phyloP scores from a whole-genome alignment of 1,140 invertebrate genomes.

The Drosophila insularis region DNA sequence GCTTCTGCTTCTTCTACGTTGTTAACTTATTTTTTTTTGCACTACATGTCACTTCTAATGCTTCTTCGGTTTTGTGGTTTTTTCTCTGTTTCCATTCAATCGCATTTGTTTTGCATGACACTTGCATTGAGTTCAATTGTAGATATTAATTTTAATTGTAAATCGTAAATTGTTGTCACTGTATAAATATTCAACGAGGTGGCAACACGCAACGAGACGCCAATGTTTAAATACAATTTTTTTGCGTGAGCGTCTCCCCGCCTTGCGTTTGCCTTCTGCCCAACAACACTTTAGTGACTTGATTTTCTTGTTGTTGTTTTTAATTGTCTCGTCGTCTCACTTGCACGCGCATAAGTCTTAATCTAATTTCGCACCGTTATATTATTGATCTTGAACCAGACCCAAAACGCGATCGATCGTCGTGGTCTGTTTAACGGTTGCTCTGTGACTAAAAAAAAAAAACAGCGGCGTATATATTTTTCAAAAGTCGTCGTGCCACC shows the following conservation, averaged over 20 bases:
- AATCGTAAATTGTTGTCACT: slow-evolving; percentile 16
- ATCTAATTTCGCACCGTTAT: slow-evolving; percentile 62
- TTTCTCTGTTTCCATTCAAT: slow-evolving; percentile 11
- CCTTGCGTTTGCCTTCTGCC: slow-evolving; percentile 10
- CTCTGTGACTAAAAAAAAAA: slow-evolving; percentile 61
- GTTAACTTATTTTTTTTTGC: background rate
- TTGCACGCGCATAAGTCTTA: slow-evolving; percentile 41
- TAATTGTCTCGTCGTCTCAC: slow-evolving; percentile 34
- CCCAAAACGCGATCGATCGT: slow-evolving; percentile 22
- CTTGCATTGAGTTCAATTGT: slow-evolving; percentile 55
- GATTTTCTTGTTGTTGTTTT: slow-evolving; percentile 23
- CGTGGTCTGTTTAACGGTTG: slow-evolving; percentile 36
- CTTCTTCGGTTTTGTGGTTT: slow-evolving; percentile 16
- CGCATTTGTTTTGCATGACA: slow-evolving; percentile 27
- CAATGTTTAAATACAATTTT: slow-evolving; percentile 28
- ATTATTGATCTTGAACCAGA: slow-evolving; percentile 60
- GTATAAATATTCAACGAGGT: slow-evolving; percentile 46
- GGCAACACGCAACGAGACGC: slow-evolving; percentile 13
- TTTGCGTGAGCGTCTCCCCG: slow-evolving; percentile 6
- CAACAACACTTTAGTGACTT: slow-evolving; percentile 29
- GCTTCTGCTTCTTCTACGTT: slow-evolving; percentile 36
- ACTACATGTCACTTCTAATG: slow-evolving; percentile 22
- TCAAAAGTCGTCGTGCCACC: slow-evolving; percentile 25
- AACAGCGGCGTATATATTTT: slow-evolving; percentile 25
- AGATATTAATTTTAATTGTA: slow-evolving; percentile 47